phyloP scores from a whole-genome alignment of 2,888 invertebrate species.

The Cyclophora albipunctata region DNA sequence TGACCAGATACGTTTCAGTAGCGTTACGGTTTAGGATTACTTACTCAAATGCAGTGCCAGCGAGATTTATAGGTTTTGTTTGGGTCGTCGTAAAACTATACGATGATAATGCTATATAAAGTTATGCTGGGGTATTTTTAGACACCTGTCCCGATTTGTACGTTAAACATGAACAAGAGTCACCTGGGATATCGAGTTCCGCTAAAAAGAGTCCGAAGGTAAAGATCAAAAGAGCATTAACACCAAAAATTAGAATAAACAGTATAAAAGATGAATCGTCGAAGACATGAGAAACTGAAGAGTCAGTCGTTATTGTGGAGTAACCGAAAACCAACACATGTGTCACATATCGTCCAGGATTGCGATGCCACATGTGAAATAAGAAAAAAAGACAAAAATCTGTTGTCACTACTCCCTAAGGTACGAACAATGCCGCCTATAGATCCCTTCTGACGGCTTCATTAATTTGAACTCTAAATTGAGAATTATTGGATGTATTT shows the following conservation, averaged over 20 bases:
- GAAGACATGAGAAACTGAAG: constrained; percentile 63
- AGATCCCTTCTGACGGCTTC: constrained; percentile 26
- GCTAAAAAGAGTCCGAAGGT: constrained; percentile 40
- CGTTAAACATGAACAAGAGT: constrained; percentile 28
- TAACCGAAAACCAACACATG: constrained; percentile 72
- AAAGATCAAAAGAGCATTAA: constrained; percentile 64
- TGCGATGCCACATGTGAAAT: constrained; percentile 74
- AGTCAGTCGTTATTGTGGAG: constrained; percentile 67
- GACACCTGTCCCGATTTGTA: constrained; percentile 20
- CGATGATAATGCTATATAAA: constrained; percentile 25
- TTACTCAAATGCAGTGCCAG: constrained; percentile 30
- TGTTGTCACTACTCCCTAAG: constrained; percentile 71
- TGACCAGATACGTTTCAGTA: constrained; percentile 65
- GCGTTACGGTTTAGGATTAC: constrained; percentile 56
- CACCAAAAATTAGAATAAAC: constrained; percentile 40
- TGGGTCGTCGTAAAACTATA: constrained; percentile 32
- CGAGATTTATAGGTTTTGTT: constrained; percentile 47
- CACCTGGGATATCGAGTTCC: constrained; percentile 59
- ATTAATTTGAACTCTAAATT: constrained; percentile 40
- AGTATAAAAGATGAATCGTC: constrained; percentile 46
- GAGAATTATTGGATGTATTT: constrained; percentile 31
- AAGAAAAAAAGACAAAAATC: constrained; percentile 68
- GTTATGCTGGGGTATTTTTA: constrained; percentile 17
- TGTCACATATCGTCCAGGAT: constrained; percentile 73
- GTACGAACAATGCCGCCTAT: constrained; percentile 65